These are phyloP conservation scores for Psophia crepitans DNA, from an alignment of 2,113 vertebrate genomes.

Conservation along the genomic window DNA sequence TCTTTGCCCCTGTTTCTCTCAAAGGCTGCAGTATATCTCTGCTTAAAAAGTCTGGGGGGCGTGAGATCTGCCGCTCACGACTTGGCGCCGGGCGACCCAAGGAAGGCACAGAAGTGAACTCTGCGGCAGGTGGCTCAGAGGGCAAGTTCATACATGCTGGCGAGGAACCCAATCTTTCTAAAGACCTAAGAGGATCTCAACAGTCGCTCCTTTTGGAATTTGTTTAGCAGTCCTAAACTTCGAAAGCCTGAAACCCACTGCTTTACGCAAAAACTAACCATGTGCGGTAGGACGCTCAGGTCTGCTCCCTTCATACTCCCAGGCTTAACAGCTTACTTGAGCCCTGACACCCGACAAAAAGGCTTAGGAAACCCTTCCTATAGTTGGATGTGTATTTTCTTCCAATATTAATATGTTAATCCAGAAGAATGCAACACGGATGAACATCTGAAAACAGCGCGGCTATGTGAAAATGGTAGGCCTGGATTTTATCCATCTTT, in stretches of 20 bases:
- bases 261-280: neutral
- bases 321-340: neutral
- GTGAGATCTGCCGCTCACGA: neutral
- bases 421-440: neutral
- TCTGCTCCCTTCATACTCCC: neutral
- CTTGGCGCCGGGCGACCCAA: neutral
- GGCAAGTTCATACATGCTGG: neutral
- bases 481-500: neutral
- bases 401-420: neutral
- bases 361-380: neutral
- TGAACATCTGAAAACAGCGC: neutral
- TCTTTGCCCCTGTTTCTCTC: neutral
- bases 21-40: neutral
- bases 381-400: neutral
- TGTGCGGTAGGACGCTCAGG: fast-evolving
- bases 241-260: neutral
- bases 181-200: neutral
- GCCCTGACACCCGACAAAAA: neutral
- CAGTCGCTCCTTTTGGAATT: neutral
- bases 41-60: neutral
- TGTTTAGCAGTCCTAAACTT: neutral
- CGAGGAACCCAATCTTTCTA: neutral
- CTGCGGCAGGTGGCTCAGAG: neutral
- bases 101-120: neutral
- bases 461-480: neutral